Evolutionary conservation across 2,113 vertebrate species (phyloP).

Genomic region (Melanotaenia duboulayi): DNA sequence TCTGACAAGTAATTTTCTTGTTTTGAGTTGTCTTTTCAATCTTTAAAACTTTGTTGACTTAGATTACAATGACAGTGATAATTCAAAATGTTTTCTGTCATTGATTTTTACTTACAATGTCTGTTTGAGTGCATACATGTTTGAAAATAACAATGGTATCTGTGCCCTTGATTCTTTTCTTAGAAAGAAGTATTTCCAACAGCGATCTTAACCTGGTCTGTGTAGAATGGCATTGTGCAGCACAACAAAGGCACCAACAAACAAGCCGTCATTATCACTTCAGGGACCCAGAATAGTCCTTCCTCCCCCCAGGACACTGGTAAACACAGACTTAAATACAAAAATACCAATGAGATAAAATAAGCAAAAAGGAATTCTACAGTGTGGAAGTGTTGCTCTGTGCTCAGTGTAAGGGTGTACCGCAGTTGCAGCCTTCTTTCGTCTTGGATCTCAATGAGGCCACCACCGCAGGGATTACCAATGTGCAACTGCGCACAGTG

Average conservation of each 20-base stretch:
- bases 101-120: not conserved
- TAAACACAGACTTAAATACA: constrained; percentile 72
- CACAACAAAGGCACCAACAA: constrained; percentile 60
- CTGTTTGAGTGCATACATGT: not conserved
- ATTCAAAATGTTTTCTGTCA: not conserved
- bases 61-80: not conserved
- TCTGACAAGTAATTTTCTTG: too few relatives aligned
- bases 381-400: constrained; percentile 13
- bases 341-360: constrained; percentile 77
- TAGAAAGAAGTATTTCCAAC: constrained; percentile 26
- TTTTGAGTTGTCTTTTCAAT: not conserved
- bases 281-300: constrained; percentile 57
- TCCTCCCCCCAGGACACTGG: constrained; percentile 47
- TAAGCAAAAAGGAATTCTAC: constrained; percentile 57
- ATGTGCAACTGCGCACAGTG: constrained; percentile 46
- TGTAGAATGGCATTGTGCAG: constrained; percentile 46
- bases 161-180: constrained; percentile 15
- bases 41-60: not conserved
- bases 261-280: constrained; percentile 69
- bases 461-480: constrained; percentile 56
- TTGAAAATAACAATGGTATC: not conserved
- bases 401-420: constrained; percentile 15
- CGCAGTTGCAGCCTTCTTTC: constrained; percentile 47
- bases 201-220: constrained; percentile 30
- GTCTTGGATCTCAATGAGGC: constrained; percentile 60